These are phyloP conservation scores for Sebastes fasciatus DNA, from an alignment of 2,113 vertebrate species.

Conservation along the genomic window DNA sequence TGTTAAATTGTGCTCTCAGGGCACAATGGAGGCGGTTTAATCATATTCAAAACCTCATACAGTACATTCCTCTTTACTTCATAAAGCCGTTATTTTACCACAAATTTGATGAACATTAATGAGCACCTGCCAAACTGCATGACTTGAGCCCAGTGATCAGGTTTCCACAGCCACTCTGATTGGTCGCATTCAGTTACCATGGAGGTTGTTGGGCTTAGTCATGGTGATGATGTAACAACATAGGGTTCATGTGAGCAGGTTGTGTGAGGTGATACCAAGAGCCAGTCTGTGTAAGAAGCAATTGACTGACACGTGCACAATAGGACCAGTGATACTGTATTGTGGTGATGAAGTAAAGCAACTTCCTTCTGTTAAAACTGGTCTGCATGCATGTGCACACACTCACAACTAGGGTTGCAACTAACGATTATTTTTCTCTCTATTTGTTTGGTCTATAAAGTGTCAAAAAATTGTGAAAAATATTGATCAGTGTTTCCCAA, in stretches of 20 bases:
- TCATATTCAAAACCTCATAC: conserved; percentile 29
- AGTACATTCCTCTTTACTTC: conserved; percentile 25
- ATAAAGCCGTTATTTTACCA: conserved; percentile 36
- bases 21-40: conserved; percentile 54
- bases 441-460: no score
- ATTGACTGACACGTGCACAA: conserved; percentile 14
- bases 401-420: neutral
- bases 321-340: neutral
- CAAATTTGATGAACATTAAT: conserved; percentile 48
- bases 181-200: conserved; percentile 43
- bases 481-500: no score
- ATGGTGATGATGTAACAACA: conserved; percentile 19
- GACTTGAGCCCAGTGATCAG: conserved; percentile 47
- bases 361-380: neutral
- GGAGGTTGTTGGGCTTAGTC: conserved; percentile 13
- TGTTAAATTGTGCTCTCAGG: conserved; percentile 48
- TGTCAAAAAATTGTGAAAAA: no score
- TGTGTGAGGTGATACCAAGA: conserved; percentile 30
- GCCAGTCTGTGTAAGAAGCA: conserved; percentile 1
- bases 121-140: conserved; percentile 41
- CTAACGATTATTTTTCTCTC: no score
- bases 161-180: conserved; percentile 35
- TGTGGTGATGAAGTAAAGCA: neutral
- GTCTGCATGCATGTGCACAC: conserved; percentile 1
- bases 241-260: conserved; percentile 1